Base-by-base conservation (phyloP, 23 tunicate genomes). In the Styela clava region DNA sequence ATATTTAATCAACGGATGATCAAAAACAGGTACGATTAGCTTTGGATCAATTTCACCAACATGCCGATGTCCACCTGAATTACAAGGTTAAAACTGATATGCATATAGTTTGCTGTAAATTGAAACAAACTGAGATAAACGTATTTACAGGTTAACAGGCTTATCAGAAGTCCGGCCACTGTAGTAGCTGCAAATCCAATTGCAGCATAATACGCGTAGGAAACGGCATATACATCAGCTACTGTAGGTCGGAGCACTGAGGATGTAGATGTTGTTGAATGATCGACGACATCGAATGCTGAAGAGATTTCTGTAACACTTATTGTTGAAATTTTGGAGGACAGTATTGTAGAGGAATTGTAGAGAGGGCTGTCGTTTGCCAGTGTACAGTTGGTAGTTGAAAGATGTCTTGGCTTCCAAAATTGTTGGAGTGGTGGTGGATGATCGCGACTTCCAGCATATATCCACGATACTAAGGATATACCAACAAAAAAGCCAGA, bases 201-300 rank as follows among this genome's bases (percentile, higher is more conserved):
- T 63, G 88, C 74, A 33, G 88, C 79, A 85, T 89, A 89, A 83
- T 89, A 89, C 1, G 81, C 64, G 61, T 89, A 89, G 18, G 95
- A 83, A 23, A 89, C 65, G 5, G 83, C 74, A 64, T 89, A 89
- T 1, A 84, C 29, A 31, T 85, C 88, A 9, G 88, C 85, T 30
- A 79, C 63, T 68, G 76, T 82, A n/a, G 88, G 88, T 0, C 52
- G 35, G 62, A 22, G n/a, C n/a, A n/a, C 61, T 34, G 82, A 74
- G 28, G 72, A 23, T 3, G 70, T 35, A 3, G 86, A 62, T 28
- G 33, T 34, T 1, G 74, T 31, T 7, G 56, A 7, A 9, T 24
- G 27, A 7, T 64, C 33, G 16, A 76, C 24, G 35, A 29, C 63
- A 35, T 9, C 21, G 30, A 35, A 12, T 9, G 84, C 29, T 33